phyloP scores from a whole-genome alignment of 1,140 invertebrate genomes.

The Helicoverpa zea region DNA sequence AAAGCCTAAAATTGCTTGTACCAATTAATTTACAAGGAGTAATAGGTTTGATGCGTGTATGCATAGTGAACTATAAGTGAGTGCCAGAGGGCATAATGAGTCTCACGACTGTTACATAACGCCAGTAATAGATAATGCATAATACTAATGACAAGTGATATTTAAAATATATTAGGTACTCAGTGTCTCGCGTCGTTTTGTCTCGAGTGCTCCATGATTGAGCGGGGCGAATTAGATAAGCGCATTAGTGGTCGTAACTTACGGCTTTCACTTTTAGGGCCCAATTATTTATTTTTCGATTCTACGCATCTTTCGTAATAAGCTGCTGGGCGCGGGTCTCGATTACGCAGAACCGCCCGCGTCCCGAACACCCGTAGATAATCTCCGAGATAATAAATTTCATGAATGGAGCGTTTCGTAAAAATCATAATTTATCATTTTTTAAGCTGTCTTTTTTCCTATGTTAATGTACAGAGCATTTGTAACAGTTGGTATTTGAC shows the following conservation, averaged over 20 bases:
- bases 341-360: slow-evolving; percentile 26
- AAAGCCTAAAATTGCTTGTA: slow-evolving; percentile 9
- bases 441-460: neutral
- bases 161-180: slow-evolving; percentile 80
- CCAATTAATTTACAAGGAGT: slow-evolving; percentile 11
- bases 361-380: slow-evolving; percentile 16
- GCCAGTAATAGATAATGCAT: slow-evolving; percentile 77
- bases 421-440: neutral
- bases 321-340: neutral
- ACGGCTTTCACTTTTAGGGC: slow-evolving; percentile 75
- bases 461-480: neutral
- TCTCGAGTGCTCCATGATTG: slow-evolving; percentile 66
- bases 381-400: slow-evolving; percentile 2
- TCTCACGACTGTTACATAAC: slow-evolving; percentile 75
- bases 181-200: slow-evolving; percentile 62
- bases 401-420: neutral
- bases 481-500: neutral
- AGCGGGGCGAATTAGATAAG: slow-evolving; percentile 79
- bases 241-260: slow-evolving; percentile 63
- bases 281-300: slow-evolving; percentile 49
- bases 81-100: slow-evolving; percentile 69
- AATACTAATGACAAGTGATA: slow-evolving; percentile 80
- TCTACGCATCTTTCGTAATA: slow-evolving; percentile 48
- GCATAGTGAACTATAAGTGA: slow-evolving; percentile 63
- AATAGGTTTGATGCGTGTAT: slow-evolving; percentile 37